Evolutionary conservation across 2,888 invertebrate species (phyloP), one percentile per base, ranked within the genome.

Genomic region (Bruchidius siliquastri): DNA sequence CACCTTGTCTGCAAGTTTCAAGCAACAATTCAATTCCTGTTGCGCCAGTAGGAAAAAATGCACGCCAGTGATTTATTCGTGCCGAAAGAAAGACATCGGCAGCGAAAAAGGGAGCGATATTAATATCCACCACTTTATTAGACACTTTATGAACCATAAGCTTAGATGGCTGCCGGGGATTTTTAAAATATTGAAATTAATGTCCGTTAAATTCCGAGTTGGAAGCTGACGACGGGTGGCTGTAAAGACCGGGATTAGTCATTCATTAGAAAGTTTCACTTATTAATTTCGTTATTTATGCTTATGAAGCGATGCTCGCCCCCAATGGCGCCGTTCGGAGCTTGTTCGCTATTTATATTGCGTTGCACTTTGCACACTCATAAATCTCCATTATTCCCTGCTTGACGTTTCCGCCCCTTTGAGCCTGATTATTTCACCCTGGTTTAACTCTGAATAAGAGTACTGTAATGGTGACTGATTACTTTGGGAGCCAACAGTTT

Each of bases 91-190:
- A 68, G 68, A 21, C 68, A 68, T 68, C 21, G 21, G 6, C 68
- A 21, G 21, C 68, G 72, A 68, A 21, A 30, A 71, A 20, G 21
- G 71, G 73, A 69, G 72, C 73, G 73, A 76, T 76, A 77, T 78
- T 77, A 79, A 79, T 80, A 78, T 76, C 76, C 74, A 32, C 77
- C 76, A 75, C 79, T 78, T 79, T 80, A 80, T 81, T 80, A 79
- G 79, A 74, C 77, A 76, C 79, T 80, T 81, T 80, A 79, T 79
- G 78, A 76, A 72, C 79, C 77, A 75, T 78, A 77, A 80, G 79
- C 76, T 77, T 74, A 78, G 77, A 77, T 77, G 76, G 76, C 75
- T 70, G 72, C 71, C 76, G 72, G 74, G 74, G 77, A 75, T 77
- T 77, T 76, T 77, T 76, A 77, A 49, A 79, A 78, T 76, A 77